A percentile compares a stretch with the other conserved stretches of the same genome.
Evolutionary conservation across 2,113 vertebrate species (phyloP).

Genomic region (Pagrus major): DNA sequence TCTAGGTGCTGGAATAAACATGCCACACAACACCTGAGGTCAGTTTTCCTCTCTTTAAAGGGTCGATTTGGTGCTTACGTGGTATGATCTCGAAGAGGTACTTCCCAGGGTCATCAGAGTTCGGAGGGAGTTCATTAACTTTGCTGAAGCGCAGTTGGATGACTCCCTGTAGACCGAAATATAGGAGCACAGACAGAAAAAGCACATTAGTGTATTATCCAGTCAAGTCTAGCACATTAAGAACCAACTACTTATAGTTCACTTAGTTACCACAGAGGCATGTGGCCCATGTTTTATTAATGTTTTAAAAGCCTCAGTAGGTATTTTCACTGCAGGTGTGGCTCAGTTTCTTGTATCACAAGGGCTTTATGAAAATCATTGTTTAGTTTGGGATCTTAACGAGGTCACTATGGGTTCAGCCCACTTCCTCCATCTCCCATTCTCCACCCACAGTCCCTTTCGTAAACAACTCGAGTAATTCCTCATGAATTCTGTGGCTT

Average conservation of each 20-base stretch:
- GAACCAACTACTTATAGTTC: neutral
- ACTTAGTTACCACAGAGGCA: neutral
- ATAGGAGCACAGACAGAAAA: neutral
- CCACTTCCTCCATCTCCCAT: slow-evolving; percentile 1
- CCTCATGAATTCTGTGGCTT: neutral
- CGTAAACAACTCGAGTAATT: neutral
- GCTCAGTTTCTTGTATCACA: neutral
- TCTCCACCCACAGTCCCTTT: neutral
- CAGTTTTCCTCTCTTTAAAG: neutral
- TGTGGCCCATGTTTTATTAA: neutral
- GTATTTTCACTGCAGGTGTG: neutral
- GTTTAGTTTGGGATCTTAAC: neutral
- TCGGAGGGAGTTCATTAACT: slow-evolving; percentile 88
- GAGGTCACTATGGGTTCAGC: neutral
- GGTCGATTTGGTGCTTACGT: slow-evolving; percentile 82
- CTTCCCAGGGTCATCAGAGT: slow-evolving; percentile 90
- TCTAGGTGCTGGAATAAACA: neutral
- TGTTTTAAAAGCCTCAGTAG: no score
- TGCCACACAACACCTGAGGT: neutral
- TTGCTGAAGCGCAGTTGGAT: slow-evolving; percentile 89
- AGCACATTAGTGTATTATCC: neutral
- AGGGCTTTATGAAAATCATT: neutral
- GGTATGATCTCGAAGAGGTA: slow-evolving; percentile 94
- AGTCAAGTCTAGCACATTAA: neutral
- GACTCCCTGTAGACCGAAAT: slow-evolving; percentile 84